A percentile compares a stretch with the other conserved stretches of the same genome.
phyloP scores from a whole-genome alignment of 2,113 vertebrate genomes.

The Rhegmatorhina hoffmannsi region DNA sequence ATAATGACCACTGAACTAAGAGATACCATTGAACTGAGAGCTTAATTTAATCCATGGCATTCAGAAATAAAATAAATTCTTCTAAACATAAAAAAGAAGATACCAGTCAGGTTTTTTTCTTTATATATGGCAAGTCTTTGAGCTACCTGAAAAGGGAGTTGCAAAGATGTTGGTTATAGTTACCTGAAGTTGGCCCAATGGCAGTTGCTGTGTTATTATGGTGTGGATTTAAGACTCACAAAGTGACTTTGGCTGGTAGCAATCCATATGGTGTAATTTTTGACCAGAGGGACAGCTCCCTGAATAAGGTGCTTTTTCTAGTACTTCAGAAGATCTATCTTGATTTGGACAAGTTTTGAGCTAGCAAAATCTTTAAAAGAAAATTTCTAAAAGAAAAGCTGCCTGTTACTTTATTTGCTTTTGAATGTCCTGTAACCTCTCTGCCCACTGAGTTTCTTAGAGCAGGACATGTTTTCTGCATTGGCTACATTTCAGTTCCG shows the following conservation, averaged over 20 bases:
- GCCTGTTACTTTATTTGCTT: background rate
- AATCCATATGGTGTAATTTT: background rate
- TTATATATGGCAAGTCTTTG: background rate
- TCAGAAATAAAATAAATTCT: background rate
- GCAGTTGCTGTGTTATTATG: background rate
- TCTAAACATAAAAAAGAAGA: background rate
- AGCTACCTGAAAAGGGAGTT: background rate
- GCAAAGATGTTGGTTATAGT: background rate
- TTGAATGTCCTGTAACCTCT: background rate
- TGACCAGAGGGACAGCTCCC: background rate
- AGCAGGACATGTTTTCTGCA: background rate
- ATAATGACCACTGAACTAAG: background rate
- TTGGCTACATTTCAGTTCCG: accelerated
- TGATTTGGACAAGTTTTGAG: background rate
- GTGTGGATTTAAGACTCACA: background rate
- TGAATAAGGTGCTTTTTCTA: background rate
- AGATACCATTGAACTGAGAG: background rate
- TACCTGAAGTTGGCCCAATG: background rate
- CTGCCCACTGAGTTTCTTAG: background rate
- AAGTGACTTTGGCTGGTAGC: background rate
- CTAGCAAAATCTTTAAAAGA: background rate
- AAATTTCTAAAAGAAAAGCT: background rate
- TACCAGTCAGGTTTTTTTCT: background rate
- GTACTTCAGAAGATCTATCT: background rate
- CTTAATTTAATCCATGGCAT: background rate